Evolutionary conservation across 1,140 invertebrate species (phyloP).

Genomic region (Frieseomelitta varia): DNA sequence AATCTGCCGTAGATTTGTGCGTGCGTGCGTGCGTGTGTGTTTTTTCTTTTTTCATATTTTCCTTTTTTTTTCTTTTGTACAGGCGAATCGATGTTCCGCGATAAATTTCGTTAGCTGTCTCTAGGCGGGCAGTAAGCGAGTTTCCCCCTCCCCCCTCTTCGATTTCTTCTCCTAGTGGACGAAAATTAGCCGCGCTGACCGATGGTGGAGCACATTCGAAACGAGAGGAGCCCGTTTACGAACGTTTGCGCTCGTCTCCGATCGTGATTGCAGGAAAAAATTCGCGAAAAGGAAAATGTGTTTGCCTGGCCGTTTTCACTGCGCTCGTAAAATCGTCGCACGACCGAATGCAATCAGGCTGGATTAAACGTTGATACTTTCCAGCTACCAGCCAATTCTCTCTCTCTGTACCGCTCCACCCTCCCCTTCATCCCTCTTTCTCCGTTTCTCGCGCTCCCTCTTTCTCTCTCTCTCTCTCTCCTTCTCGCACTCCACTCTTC

Average conservation of each 20-base stretch:
- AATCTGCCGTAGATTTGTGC: neutral
- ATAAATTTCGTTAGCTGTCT: conserved; percentile 27
- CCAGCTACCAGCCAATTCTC: conserved; percentile 48
- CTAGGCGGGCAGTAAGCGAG: neutral
- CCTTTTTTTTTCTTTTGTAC: neutral
- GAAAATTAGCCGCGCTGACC: conserved; percentile 7
- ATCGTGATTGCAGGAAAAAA: conserved; percentile 45
- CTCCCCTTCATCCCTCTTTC: neutral
- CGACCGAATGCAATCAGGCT: conserved; percentile 50
- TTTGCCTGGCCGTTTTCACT: conserved; percentile 34
- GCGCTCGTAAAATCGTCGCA: conserved; percentile 53
- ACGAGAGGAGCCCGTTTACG: conserved; percentile 10
- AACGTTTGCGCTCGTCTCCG: conserved; percentile 15
- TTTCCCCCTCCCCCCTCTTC: neutral
- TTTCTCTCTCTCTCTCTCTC: neutral
- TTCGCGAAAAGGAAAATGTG: conserved; percentile 45
- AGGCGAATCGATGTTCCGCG: neutral
- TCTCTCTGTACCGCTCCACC: neutral
- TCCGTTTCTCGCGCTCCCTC: neutral
- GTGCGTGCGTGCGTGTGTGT: too few relatives aligned
- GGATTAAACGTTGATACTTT: conserved; percentile 59
- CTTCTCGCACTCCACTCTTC: conserved; percentile 6
- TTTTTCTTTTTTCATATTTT: too few relatives aligned
- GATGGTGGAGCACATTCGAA: neutral
- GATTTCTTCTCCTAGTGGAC: neutral